Evolutionary conservation across 2,113 vertebrate species (phyloP), one percentile per base, ranked within the genome.

Genomic region (Scomber scombrus): DNA sequence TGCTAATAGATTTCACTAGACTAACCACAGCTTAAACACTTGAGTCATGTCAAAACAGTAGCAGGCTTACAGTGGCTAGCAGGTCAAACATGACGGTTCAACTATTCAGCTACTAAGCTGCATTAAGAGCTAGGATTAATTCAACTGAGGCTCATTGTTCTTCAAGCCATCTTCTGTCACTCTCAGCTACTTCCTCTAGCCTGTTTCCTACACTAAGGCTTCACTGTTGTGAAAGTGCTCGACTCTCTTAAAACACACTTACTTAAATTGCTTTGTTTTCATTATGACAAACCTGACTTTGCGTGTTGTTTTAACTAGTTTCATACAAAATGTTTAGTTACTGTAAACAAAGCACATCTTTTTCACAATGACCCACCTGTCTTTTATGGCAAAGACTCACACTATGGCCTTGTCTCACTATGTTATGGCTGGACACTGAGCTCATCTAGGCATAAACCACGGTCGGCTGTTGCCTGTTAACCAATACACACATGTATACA

Each of bases 381-480:
- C 34, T 40, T 40, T 40, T 40, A 7, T 9, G 9, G 34, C 34
- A 40, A 40, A 40, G 43, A n/a, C 40, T 54, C 31, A 76, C 16
- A 49, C 21, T 6, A 31, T 60, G 60, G 15, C 81, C 82, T 85
- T 82, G 81, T 54, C 45, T 52, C 13, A 21, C 13, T 62, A n/a
- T 82, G 76, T 85, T 85, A 52, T 88, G 83, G 11, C 82, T 82
- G 63, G 12, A 19, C 43, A 21, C 61, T 61, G 18, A 21, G 3
- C 10, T 26, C 26, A 23, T 14, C 26, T 43, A 10, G 18, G 40
- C 34, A 72, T 18, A 21, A 60, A 52, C 60, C 23, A 55, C 43
- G 31, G 40, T 16, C 18, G 12, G 14, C 45, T 50, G 18, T 72
- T n/a, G 61, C 29, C 31, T 62, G 26, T 31, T 19, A 31, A 65